Evolutionary conservation across 2,888 invertebrate species (phyloP).

Genomic region (Suillia variegata): DNA sequence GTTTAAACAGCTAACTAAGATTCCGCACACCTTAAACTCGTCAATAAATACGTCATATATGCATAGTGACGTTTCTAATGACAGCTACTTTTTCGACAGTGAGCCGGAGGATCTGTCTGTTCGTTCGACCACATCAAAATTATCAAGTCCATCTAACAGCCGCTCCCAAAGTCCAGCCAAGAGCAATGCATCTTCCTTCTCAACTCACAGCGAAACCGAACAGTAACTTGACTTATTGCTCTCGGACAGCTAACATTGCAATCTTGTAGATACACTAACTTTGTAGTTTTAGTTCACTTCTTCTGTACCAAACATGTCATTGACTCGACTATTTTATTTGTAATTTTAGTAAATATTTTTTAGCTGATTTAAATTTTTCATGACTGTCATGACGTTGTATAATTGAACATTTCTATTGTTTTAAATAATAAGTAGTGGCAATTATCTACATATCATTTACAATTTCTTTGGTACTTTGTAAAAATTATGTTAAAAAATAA

Average conservation of each 20-base stretch:
- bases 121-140: constrained; percentile 44
- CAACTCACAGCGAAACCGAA: constrained; percentile 40
- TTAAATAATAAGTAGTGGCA: constrained; percentile 15
- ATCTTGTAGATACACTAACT: constrained; percentile 26
- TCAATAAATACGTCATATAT: constrained; percentile 37
- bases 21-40: constrained; percentile 35
- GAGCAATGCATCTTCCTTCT: constrained; percentile 34
- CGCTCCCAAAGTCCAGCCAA: constrained; percentile 48
- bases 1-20: constrained; percentile 69
- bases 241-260: constrained; percentile 7
- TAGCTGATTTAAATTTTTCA: background rate
- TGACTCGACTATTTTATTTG: background rate
- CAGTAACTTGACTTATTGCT: constrained; percentile 30
- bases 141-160: constrained; percentile 41
- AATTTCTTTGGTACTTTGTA: constrained; percentile 5
- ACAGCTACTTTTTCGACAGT: constrained; percentile 52
- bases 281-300: constrained; percentile 21
- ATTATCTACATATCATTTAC: constrained; percentile 11
- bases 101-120: constrained; percentile 59
- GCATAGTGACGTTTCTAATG: constrained; percentile 47
- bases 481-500: constrained; percentile 15
- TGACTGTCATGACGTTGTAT: background rate
- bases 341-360: background rate
- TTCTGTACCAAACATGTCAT: background rate
- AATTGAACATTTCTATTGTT: constrained; percentile 6